These are phyloP conservation scores for Agrotis puta DNA, from an alignment of 2,888 invertebrate species.

Conservation along the genomic window DNA sequence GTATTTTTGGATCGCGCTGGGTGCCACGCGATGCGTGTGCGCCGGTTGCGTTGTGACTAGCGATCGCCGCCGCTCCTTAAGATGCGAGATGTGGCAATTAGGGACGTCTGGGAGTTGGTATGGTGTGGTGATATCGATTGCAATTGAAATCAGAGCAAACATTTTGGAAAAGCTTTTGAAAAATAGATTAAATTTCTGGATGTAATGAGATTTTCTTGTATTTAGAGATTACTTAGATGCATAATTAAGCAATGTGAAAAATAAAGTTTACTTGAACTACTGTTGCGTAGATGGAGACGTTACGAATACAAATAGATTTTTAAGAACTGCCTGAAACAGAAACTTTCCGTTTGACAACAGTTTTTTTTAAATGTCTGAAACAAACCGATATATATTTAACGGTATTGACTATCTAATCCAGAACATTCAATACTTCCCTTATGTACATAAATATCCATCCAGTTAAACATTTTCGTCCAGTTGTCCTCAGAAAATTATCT, in stretches of 20 bases:
- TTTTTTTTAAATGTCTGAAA: too few species aligned
- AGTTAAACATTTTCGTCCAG: too few species aligned
- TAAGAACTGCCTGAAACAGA: background rate
- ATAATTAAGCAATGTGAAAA: too few species aligned
- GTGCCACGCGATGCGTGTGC: constrained; percentile 84
- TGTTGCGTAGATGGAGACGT: too few species aligned
- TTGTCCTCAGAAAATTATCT: background rate
- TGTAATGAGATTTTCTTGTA: background rate
- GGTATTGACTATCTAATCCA: background rate
- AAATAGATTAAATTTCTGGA: background rate
- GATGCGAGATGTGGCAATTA: constrained; percentile 84
- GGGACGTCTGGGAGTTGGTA: constrained; percentile 67
- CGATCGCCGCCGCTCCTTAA: constrained; percentile 84
- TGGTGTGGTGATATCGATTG: constrained; percentile 49
- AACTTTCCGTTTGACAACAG: background rate
- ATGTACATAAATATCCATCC: too few species aligned
- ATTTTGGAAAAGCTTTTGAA: background rate
- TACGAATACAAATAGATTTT: too few species aligned
- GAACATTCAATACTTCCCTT: too few species aligned
- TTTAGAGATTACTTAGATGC: background rate
- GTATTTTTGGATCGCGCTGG: constrained; percentile 84
- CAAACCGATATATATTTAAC: too few species aligned
- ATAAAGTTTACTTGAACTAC: too few species aligned
- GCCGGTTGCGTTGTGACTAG: constrained; percentile 84
- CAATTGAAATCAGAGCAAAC: constrained; percentile 7